Conservation (phyloP, 53 echinoderm and acorn worm genomes). For the Mesocentrotus franciscanus region DNA sequence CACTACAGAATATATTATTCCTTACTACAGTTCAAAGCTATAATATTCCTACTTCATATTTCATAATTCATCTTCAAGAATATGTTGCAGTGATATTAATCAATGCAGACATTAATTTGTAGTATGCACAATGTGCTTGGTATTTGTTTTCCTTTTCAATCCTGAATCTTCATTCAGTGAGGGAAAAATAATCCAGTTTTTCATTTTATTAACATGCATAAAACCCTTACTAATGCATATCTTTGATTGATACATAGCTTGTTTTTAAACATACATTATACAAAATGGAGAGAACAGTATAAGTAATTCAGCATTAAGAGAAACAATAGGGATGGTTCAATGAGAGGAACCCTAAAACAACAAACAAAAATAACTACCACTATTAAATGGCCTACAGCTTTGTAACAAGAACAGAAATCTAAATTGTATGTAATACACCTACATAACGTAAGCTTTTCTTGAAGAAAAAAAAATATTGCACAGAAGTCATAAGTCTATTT, state of each 20-base stretch:
- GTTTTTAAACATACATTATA: background rate
- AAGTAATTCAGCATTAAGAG: background rate
- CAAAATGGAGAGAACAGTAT: background rate
- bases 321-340: background rate
- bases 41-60: background rate
- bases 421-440: background rate
- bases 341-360: background rate
- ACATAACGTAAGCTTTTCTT: background rate
- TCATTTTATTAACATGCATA: too few relatives aligned
- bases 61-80: background rate
- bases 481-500: slow-evolving; percentile 46
- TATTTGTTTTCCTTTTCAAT: too few relatives aligned
- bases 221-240: background rate
- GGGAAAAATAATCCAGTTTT: too few relatives aligned
- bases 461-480: slow-evolving; percentile 45
- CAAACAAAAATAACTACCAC: background rate
- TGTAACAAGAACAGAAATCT: background rate
- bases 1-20: background rate
- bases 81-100: background rate
- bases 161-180: too few relatives aligned
- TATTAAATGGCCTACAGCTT: background rate
- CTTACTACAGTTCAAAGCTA: background rate
- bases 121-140: too few relatives aligned
- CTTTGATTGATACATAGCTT: background rate
- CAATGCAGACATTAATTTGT: too few relatives aligned